Base-by-base conservation (phyloP, 2,797 vertebrate genomes). In the Botia almorhae region DNA sequence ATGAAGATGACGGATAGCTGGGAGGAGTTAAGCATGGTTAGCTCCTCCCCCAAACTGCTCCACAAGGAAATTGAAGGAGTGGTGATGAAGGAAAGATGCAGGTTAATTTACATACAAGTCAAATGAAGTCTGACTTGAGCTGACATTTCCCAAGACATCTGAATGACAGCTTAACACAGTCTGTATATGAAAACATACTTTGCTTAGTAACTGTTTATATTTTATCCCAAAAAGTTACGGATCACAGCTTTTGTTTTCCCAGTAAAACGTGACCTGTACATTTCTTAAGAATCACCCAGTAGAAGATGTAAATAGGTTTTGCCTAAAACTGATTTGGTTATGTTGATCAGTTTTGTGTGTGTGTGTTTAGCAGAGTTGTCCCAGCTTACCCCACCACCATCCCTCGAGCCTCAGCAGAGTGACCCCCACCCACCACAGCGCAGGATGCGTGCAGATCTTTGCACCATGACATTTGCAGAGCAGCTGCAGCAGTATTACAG, bases 21-120 rank as follows among this genome's bases (percentile, higher is more conserved):
- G 97, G 96, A 97, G 88, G 97, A 99, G 85, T 84, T 97, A 77
- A 89, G 90, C 65, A 83, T 97, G 85, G 94, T 96, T 65, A 96
- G 94, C 16, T 58, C 93, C 0, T 93, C 95, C 0, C 93, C 96
- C 0, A 93, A 93, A 16, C 71, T 93, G 8, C 81, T 91, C 61
- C 91, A 84, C 78, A 96, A 87, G 82, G 91, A 92, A 56, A 83
- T 94, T 0, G 90, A 94, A 88, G 93, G 90, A 0, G 92, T 91
- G 75, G 92, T 93, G 74, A 89, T 90, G 88, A 92, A 92, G 64
- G 82, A 94, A 92, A 93, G 92, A 94, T 94, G 89, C 11, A 46
- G 43, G 23, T 26, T 26, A 26, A 26, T 26, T 26, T 26, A 26
- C 23, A 26, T 26, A 26, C 23, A 26, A 26, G 23, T 26, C 23